These are phyloP conservation scores for Micropterix aruncella DNA, from an alignment of 2,888 invertebrate genomes.

Conservation along the genomic window DNA sequence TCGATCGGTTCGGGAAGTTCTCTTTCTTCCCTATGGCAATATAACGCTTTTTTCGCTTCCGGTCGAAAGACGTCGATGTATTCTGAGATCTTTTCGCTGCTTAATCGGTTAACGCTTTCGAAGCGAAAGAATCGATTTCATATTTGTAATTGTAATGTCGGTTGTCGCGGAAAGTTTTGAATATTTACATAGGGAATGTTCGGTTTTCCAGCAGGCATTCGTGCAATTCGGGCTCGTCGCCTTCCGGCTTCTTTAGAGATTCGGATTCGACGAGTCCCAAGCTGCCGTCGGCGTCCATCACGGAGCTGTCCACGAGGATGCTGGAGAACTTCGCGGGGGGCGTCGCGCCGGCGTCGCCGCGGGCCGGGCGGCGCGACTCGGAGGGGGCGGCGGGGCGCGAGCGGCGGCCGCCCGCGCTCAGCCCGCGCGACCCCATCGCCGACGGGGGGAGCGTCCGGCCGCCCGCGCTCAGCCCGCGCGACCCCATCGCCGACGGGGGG, in stretches of 20 bases:
- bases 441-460: conserved; percentile 13
- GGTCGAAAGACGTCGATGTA: too few relatives aligned
- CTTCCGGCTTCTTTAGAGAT: conserved; percentile 4
- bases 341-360: conserved; percentile 8
- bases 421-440: conserved; percentile 29
- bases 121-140: too few relatives aligned
- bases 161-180: neutral
- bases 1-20: too few relatives aligned
- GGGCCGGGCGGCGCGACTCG: conserved; percentile 22
- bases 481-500: conserved; percentile 23
- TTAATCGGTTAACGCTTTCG: neutral
- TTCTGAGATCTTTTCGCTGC: too few relatives aligned
- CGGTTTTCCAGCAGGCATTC: too few relatives aligned
- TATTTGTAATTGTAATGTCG: neutral
- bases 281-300: conserved; percentile 10
- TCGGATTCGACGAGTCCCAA: conserved; percentile 7
- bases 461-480: conserved; percentile 14
- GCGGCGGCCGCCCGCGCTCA: conserved; percentile 21
- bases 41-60: too few relatives aligned
- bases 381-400: conserved; percentile 19
- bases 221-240: conserved; percentile 2
- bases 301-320: conserved; percentile 10
- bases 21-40: too few relatives aligned
- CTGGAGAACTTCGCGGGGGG: conserved; percentile 8
- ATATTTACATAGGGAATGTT: too few relatives aligned